Conservation (phyloP, 2,113 vertebrate genomes). For the Neodontobutis hainanensis region DNA sequence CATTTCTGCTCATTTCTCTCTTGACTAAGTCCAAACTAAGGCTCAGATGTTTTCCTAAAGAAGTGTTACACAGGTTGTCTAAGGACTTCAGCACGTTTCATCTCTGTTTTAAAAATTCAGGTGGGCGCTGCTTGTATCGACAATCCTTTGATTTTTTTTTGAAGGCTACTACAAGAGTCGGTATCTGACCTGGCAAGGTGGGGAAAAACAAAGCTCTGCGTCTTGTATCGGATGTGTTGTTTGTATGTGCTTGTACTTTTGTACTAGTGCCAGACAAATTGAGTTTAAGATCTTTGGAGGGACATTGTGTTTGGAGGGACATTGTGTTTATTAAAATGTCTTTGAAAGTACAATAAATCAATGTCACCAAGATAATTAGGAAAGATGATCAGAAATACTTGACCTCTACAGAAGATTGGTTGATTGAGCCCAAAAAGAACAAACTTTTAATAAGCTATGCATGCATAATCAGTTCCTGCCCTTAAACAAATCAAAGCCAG, state of each 20-base stretch:
- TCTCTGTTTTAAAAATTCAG: conserved; percentile 48
- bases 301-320: conserved; percentile 2
- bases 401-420: too few species aligned
- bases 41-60: conserved; percentile 11
- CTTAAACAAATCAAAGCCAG: too few species aligned
- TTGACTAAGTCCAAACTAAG: conserved; percentile 29
- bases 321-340: not conserved
- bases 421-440: not conserved
- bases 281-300: conserved; percentile 13
- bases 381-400: not conserved
- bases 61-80: conserved; percentile 11
- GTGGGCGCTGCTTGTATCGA: conserved; percentile 29
- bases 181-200: conserved; percentile 34
- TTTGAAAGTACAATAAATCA: conserved; percentile 1
- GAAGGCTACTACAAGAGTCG: conserved; percentile 20
- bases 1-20: conserved; percentile 42
- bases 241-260: conserved; percentile 7
- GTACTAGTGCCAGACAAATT: conserved; percentile 18
- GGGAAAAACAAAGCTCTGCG: conserved; percentile 23
- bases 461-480: too few species aligned
- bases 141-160: conserved; percentile 26
- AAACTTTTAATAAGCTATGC: too few species aligned
- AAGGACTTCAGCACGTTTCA: conserved; percentile 31
- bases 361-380: not conserved
- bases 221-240: conserved; percentile 2